These are phyloP conservation scores for Junco hyemalis DNA, from an alignment of 2,113 vertebrate species.

Conservation along the genomic window DNA sequence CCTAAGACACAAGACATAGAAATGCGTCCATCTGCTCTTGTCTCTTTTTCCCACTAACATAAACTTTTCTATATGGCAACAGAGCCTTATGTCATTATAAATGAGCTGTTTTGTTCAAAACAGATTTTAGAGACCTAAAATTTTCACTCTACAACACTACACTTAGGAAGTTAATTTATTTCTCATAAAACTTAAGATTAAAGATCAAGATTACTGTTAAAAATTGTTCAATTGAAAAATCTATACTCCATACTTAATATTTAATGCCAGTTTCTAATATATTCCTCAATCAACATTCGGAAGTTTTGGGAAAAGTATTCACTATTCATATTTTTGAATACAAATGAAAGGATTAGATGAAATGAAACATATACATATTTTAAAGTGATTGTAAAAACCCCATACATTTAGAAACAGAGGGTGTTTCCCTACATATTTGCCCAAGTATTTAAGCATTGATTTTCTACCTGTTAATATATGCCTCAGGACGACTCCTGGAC, in stretches of 20 bases:
- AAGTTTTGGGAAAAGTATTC: not conserved
- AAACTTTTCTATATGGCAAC: not conserved
- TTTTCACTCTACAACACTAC: not conserved
- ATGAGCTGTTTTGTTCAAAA: not conserved
- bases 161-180: not conserved
- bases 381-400: fast-evolving
- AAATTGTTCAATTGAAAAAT: not conserved
- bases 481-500: not conserved
- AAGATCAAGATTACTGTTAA: not conserved
- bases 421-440: not conserved
- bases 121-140: not conserved
- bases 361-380: not conserved
- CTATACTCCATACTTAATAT: not conserved
- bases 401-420: not conserved
- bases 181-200: not conserved
- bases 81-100: not conserved
- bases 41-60: not conserved
- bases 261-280: not conserved
- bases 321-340: not conserved
- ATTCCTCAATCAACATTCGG: not conserved
- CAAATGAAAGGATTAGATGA: not conserved
- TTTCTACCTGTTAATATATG: not conserved
- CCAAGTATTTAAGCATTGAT: not conserved
- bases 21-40: not conserved
- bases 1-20: not conserved